Evolutionary conservation across 2,888 invertebrate genomes (phyloP).

Genomic region (Oxyscelio sp.): DNA sequence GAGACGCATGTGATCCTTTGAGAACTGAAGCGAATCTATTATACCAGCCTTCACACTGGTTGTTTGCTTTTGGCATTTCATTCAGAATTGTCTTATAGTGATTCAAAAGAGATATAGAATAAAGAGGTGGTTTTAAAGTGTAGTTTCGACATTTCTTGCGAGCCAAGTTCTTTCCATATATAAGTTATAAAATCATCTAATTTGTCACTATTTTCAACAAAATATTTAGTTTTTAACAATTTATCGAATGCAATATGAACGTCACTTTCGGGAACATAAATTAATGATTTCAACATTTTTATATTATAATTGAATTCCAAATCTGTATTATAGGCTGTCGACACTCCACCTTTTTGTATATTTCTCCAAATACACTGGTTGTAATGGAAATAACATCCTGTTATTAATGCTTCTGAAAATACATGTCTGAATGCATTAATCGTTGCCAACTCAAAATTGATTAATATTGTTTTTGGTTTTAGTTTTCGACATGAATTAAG

Average conservation of each 20-base stretch:
- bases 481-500: neutral
- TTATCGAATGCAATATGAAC: neutral
- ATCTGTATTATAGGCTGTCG: neutral
- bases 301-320: neutral
- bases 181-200: neutral
- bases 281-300: neutral
- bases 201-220: neutral
- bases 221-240: neutral
- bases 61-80: too few relatives aligned
- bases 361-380: slow-evolving; percentile 1
- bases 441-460: slow-evolving; percentile 14
- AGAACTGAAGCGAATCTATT: neutral
- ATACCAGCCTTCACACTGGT: too few relatives aligned
- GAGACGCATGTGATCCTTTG: neutral
- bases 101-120: neutral
- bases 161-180: neutral
- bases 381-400: slow-evolving; percentile 27
- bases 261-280: neutral
- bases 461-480: slow-evolving; percentile 1
- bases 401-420: neutral
- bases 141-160: neutral
- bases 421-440: slow-evolving; percentile 17
- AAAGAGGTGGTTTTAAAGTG: neutral
- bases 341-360: neutral
- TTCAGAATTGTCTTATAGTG: neutral